Evolutionary conservation across 2,797 vertebrate species (phyloP).

Genomic region (Crenuchus spilurus): DNA sequence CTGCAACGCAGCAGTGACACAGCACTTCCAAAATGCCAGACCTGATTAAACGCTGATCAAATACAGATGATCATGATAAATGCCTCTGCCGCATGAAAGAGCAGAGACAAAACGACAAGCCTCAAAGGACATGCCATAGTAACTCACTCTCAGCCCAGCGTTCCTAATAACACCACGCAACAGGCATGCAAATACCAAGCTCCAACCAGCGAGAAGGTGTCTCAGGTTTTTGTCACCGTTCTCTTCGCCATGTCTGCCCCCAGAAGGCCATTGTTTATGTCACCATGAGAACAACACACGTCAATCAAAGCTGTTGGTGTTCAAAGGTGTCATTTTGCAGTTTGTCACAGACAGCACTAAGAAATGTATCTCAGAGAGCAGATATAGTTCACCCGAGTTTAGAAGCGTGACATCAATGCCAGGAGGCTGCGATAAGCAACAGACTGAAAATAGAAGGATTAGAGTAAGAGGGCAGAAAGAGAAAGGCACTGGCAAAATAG

Average conservation of each 20-base stretch:
- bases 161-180: constrained; percentile 16
- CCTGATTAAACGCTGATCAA: constrained; percentile 50
- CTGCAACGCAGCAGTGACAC: constrained; percentile 19
- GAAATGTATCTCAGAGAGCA: constrained; percentile 4
- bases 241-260: not conserved
- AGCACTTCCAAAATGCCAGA: constrained; percentile 33
- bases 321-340: constrained; percentile 41
- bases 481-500: not conserved
- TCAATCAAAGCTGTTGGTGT: constrained; percentile 32
- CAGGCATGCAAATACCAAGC: constrained; percentile 20
- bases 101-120: constrained; percentile 18
- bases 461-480: constrained; percentile 11
- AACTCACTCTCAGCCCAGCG: constrained; percentile 15
- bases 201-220: not conserved
- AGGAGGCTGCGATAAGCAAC: constrained; percentile 8
- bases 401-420: not conserved
- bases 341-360: constrained; percentile 27
- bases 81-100: constrained; percentile 18
- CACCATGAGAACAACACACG: constrained; percentile 39
- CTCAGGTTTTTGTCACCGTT: constrained; percentile 1
- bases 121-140: constrained; percentile 20
- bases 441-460: constrained; percentile 9
- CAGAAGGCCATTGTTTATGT: not conserved
- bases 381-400: not conserved
- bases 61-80: constrained; percentile 47